Conservation (phyloP, 2,888 invertebrate species). For the Hedychridium roseum region DNA sequence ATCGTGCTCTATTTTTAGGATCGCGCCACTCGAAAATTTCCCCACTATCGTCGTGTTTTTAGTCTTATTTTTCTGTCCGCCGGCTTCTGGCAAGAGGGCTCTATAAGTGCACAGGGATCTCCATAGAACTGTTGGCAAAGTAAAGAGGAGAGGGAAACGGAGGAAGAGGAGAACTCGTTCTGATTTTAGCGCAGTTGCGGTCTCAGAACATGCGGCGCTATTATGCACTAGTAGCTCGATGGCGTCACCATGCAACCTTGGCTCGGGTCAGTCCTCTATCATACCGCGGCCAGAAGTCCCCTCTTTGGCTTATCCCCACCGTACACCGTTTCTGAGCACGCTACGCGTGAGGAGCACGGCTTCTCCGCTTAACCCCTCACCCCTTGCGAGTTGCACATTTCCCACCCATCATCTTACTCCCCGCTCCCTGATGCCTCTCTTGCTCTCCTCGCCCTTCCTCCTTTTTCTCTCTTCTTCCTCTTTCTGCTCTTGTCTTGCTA, state of each 20-base stretch:
- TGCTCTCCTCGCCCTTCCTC: slow-evolving; percentile 11
- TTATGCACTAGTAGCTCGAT: slow-evolving; percentile 63
- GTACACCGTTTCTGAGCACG: too few species aligned
- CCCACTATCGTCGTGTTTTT: not conserved
- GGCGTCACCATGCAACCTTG: slow-evolving; percentile 63
- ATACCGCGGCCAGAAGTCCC: slow-evolving; percentile 56
- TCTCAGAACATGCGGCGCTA: slow-evolving; percentile 53
- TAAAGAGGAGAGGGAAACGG: not conserved
- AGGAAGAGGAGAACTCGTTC: slow-evolving; percentile 23
- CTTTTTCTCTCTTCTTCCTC: slow-evolving; percentile 26
- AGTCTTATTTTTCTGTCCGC: too few species aligned
- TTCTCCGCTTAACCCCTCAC: too few species aligned
- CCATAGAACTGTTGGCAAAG: not conserved
- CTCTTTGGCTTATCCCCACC: too few species aligned
- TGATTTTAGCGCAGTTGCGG: slow-evolving; percentile 51
- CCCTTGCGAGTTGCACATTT: too few species aligned
- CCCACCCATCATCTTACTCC: slow-evolving; percentile 27
- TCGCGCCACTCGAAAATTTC: not conserved
- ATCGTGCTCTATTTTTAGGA: not conserved
- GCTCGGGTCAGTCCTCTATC: slow-evolving; percentile 64
- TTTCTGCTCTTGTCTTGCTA: slow-evolving; percentile 16
- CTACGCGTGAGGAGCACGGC: too few species aligned
- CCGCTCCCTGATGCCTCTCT: slow-evolving; percentile 8
- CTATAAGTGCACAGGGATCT: not conserved
- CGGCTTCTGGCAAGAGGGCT: too few species aligned